Base-by-base conservation (phyloP, 2,113 vertebrate genomes). In the Lophura nycthemera region DNA sequence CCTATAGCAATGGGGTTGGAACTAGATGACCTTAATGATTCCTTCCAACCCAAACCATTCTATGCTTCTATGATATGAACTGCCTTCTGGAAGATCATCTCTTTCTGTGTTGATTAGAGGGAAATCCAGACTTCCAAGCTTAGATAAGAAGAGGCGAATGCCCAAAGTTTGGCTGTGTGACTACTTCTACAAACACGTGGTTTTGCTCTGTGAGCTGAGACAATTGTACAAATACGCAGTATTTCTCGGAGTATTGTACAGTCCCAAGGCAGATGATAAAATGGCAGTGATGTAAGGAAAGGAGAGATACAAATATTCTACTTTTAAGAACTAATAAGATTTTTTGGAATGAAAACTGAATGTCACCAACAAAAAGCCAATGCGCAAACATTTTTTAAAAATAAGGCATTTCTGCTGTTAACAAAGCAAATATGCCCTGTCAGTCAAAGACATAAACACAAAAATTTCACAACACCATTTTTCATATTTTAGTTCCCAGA, bases 111-210 rank as follows among this genome's bases (percentile, higher is more conserved):
- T 59, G 22, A 15, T 20, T 60, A 20, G 52, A 75, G 2, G 34
- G 11, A 36, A 89, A 78, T 5, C 17, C 21, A 7, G 3, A 12
- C 4, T 63, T 66, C 40, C 5, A 12, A 59, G 0, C 2, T 66
- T 66, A 43, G 6, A 13, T 59, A 3, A 43, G 22, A 43, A 29
- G 83, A 80, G 15, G 17, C 17, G 4, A 20, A 54, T 50, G 25
- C 2, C 7, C 34, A 38, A 13, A 79, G 6, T 63, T 36, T 47
- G 14, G 14, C 32, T 78, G 5, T 56, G 25, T 50, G 27, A n/a
- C 18, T 71, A 42, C 5, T 5, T 38, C 13, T n/a, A 64, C 6
- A 45, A 50, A 30, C 5, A 29, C 0, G 0, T 1, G 38, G 5
- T 38, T 89, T 86, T 92, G 9, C 18, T 65, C 22, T 61, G 34